Evolutionary conservation across 2,113 vertebrate species (phyloP).

Genomic region (Corythornis vintsioides): DNA sequence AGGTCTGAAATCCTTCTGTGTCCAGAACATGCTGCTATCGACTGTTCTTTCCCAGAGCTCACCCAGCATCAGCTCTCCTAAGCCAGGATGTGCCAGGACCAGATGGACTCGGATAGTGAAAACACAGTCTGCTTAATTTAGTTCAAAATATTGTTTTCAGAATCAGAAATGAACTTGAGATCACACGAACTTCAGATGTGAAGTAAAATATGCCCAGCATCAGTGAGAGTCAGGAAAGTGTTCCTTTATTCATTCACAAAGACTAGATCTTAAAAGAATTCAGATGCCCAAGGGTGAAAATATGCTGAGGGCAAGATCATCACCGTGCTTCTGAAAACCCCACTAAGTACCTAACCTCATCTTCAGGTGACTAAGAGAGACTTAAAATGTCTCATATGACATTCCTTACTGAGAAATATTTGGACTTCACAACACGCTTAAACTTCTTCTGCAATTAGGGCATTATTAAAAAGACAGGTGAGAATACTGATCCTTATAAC

Average conservation of each 20-base stretch:
- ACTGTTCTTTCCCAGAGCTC: not conserved
- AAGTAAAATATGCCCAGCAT: not conserved
- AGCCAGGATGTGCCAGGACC: not conserved
- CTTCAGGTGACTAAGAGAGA: not conserved
- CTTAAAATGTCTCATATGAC: not conserved
- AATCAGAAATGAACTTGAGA: not conserved
- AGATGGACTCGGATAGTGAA: not conserved
- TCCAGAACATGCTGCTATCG: not conserved
- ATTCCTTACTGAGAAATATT: not conserved
- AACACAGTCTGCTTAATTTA: not conserved
- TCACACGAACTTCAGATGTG: not conserved
- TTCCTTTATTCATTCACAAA: not conserved
- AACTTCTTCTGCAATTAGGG: not conserved
- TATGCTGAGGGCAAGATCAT: not conserved
- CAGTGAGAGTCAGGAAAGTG: not conserved
- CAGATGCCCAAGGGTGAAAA: not conserved
- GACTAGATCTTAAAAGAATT: not conserved
- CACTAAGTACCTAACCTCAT: rapidly evolving
- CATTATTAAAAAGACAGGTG: not conserved
- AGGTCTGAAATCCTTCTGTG: not conserved
- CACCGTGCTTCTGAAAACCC: not conserved
- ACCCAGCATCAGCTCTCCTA: not conserved
- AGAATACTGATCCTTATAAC: not conserved
- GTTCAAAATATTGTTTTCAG: not conserved
- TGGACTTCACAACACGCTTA: not conserved